Conservation (phyloP, 2,113 vertebrate genomes). For the Ariopsis seemanni region DNA sequence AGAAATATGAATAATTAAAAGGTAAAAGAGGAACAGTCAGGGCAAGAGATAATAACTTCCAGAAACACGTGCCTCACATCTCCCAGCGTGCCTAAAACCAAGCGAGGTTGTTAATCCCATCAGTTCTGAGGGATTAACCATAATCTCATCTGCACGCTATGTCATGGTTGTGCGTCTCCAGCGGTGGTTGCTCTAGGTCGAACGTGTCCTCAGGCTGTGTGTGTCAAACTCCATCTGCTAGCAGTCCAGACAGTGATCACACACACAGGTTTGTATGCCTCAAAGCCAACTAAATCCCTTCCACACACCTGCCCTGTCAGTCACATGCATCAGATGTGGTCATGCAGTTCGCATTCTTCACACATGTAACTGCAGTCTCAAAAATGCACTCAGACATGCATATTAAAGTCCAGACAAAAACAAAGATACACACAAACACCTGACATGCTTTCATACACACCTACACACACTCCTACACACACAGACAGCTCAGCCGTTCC, state of each 20-base stretch:
- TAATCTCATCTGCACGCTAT: conserved; percentile 46
- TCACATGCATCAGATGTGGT: conserved; percentile 24
- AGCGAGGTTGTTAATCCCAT: conserved; percentile 44
- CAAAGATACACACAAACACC: background rate
- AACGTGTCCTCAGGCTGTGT: conserved; percentile 45
- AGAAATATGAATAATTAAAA: background rate
- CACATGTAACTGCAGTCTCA: background rate
- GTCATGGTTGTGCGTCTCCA: conserved; percentile 20
- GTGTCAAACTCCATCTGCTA: conserved; percentile 31
- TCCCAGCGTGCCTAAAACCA: background rate
- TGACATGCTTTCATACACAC: conserved; percentile 10
- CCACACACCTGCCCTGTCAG: conserved; percentile 34
- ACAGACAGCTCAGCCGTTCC: conserved; percentile 1
- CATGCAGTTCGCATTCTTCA: background rate
- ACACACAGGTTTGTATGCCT: conserved; percentile 19
- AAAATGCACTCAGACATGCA: conserved; percentile 37
- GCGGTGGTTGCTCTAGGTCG: conserved; percentile 21
- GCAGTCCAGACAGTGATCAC: conserved; percentile 16
- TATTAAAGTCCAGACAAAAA: conserved; percentile 7
- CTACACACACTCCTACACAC: background rate
- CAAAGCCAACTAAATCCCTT: conserved; percentile 15
- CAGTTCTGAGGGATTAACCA: conserved; percentile 36
- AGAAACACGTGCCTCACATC: background rate
- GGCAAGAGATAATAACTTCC: background rate
- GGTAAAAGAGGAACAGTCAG: background rate